Evolutionary conservation across 2,797 vertebrate species (phyloP).

Genomic region (Oophaga sylvatica): DNA sequence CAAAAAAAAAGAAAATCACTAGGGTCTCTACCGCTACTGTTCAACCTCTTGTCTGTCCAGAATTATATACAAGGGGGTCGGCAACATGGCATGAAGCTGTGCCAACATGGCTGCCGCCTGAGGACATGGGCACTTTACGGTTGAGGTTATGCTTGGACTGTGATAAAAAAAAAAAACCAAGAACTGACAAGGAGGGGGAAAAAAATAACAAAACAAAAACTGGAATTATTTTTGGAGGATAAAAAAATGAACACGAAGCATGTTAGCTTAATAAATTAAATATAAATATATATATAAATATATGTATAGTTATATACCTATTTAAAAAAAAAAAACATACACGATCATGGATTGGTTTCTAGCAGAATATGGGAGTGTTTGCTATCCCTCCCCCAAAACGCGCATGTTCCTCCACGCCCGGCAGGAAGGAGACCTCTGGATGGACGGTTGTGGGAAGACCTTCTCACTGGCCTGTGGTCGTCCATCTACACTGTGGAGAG

Average conservation of each 20-base stretch:
- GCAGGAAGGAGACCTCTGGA: constrained; percentile 1
- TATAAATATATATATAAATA: constrained; percentile 58
- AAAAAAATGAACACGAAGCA: constrained; percentile 45
- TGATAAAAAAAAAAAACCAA: not conserved
- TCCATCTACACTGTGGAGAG: constrained; percentile 38
- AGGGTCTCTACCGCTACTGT: constrained; percentile 37
- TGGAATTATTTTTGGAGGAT: constrained; percentile 56
- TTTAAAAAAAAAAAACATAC: constrained; percentile 43
- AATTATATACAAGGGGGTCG: not conserved
- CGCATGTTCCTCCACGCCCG: constrained; percentile 44
- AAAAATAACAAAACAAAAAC: constrained; percentile 34
- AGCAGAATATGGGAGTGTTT: not conserved
- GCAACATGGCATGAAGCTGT: not conserved
- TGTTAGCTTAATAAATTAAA: constrained; percentile 60
- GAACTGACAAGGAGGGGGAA: constrained; percentile 1
- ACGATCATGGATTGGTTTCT: constrained; percentile 33
- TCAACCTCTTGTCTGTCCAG: not conserved
- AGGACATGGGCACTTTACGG: constrained; percentile 29
- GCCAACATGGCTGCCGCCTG: not conserved
- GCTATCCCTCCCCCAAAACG: not conserved
- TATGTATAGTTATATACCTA: constrained; percentile 62
- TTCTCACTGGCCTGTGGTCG: constrained; percentile 5
- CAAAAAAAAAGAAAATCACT: constrained; percentile 34
- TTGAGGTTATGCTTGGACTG: constrained; percentile 7
- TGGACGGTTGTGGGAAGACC: constrained; percentile 24